Base-by-base conservation (phyloP, 2,113 vertebrate species). In the Oryzias javanicus region DNA sequence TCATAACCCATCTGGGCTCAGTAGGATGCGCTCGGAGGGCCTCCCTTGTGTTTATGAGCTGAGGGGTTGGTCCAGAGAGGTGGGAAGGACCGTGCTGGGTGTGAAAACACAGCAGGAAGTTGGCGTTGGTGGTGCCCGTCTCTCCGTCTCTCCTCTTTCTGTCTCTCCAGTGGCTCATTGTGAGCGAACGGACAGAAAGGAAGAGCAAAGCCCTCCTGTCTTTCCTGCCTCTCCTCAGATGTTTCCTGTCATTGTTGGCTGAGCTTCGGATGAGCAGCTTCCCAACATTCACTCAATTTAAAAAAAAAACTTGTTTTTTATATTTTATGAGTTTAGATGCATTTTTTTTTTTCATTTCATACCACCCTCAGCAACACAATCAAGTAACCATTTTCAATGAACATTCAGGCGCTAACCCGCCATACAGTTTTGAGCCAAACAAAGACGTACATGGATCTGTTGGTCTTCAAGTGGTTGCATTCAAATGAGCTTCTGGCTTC, bases 151-250 rank as follows among this genome's bases (percentile, higher is more conserved):
- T 62, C 18, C 49, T 50, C 4, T 42, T 20, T 51, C 46, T 17
- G n/a, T 60, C n/a, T 29, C 49, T 62, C 18, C 49, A 25, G 14
- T 15, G 20, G 18, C 18, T 4, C 22, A 44, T 24, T 44, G 41
- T 44, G 40, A 47, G 42, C 6, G 40, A 46, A 35, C 35, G 27
- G 22, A n/a, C 60, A 46, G 18, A 64, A 44, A 49, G 51, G 44
- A 49, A 62, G 44, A 17, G n/a, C 19, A 20, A 5, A 19, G 51
- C 60, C 25, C 27, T 64, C 61, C 27, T 46, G 46, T 54, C 61
- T 51, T 64, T 64, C 50, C 61, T 64, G 51, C 18, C 51, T 55
- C 42, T 22, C 25, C n/a, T 63, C 60, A 46, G 49, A 49, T 45
- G 42, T 52, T 64, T 64, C 61, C 61, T 27, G 14, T 18, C 5